Conservation (phyloP, 2,888 invertebrate species). For the Amiota mariae region DNA sequence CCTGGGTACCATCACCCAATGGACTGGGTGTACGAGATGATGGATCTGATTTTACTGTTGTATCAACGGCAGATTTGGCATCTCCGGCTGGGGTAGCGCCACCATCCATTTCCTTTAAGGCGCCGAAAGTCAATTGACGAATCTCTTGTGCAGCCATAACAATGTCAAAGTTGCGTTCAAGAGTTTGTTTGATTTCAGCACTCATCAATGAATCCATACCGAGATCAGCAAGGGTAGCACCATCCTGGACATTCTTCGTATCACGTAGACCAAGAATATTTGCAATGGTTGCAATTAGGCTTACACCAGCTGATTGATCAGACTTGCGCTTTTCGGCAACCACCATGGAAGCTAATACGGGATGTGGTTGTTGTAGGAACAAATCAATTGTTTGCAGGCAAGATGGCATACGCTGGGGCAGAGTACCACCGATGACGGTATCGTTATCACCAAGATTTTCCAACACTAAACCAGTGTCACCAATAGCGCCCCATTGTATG, state of each 20-base stretch:
- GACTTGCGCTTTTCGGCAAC: conserved; percentile 87
- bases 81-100: conserved; percentile 48
- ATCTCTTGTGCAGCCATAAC: conserved; percentile 94
- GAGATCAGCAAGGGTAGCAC: conserved; percentile 90
- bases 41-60: conserved; percentile 37
- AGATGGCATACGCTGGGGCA: conserved; percentile 96
- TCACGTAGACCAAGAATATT: conserved; percentile 95
- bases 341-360: conserved; percentile 88
- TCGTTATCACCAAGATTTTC: conserved; percentile 93
- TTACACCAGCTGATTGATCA: conserved; percentile 76
- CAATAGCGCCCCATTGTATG: conserved; percentile 99
- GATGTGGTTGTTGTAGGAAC: conserved; percentile 91
- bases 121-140: conserved; percentile 85
- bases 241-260: conserved; percentile 82
- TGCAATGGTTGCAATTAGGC: conserved; percentile 85
- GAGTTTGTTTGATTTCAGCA: conserved; percentile 96
- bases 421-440: conserved; percentile 93
- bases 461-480: conserved; percentile 94
- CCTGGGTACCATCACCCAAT: conserved; percentile 75
- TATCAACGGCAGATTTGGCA: conserved; percentile 41
- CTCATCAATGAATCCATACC: conserved; percentile 99
- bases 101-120: conserved; percentile 77
- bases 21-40: conserved; percentile 64
- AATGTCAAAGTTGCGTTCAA: conserved; percentile 94
- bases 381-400: conserved; percentile 91